phyloP scores from a whole-genome alignment of 2,797 vertebrate species.

The Naso thynnoides region DNA sequence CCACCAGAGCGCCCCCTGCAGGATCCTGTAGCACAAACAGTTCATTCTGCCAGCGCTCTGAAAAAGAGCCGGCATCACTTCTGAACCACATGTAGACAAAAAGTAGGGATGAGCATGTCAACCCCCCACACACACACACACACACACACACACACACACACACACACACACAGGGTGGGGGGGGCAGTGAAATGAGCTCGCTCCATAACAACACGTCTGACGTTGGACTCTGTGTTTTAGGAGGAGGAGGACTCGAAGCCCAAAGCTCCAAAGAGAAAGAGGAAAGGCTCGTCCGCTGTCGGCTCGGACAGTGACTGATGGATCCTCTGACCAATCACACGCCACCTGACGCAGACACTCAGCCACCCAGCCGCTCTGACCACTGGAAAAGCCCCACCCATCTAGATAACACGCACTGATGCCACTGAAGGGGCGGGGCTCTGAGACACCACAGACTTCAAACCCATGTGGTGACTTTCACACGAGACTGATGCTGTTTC shows the following conservation, averaged over 20 bases:
- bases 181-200: too few species aligned
- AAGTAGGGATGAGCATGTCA: too few species aligned
- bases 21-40: too few species aligned
- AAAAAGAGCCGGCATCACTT: too few species aligned
- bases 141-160: too few species aligned
- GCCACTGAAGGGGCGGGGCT: slow-evolving; percentile 34
- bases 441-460: slow-evolving; percentile 26
- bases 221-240: slow-evolving; percentile 68
- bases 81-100: too few species aligned
- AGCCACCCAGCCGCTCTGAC: slow-evolving; percentile 59
- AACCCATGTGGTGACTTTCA: slow-evolving; percentile 43
- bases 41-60: too few species aligned
- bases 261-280: slow-evolving; percentile 93
- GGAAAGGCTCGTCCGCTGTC: slow-evolving; percentile 93
- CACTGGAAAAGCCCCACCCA: slow-evolving; percentile 57
- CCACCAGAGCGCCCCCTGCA: too few species aligned
- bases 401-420: slow-evolving; percentile 39
- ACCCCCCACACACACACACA: too few species aligned
- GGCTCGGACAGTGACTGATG: slow-evolving; percentile 94
- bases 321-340: slow-evolving; percentile 53
- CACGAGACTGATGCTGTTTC: slow-evolving; percentile 57
- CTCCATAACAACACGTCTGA: too few species aligned
- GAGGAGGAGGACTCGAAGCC: slow-evolving; percentile 96
- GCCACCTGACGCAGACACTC: slow-evolving; percentile 59
- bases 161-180: too few species aligned